Percentiles rank a stretch among this genome's conserved stretches.
phyloP scores from a whole-genome alignment of 92 coral and sea anemone genomes.

The Bergia puertoricense region DNA sequence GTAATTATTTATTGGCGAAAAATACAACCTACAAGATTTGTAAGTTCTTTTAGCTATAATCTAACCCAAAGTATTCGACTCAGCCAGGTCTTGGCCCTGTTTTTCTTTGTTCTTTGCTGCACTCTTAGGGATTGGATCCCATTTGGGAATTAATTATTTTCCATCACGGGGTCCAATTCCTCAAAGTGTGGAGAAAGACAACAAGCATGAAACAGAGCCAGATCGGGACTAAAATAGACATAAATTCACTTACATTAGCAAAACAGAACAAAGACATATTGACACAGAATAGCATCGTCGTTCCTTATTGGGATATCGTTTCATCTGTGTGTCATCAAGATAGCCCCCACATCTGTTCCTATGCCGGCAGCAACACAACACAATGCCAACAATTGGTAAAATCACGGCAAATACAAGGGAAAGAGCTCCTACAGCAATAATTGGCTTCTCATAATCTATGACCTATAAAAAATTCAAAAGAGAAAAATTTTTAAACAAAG shows the following conservation, averaged over 20 bases:
- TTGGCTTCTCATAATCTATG: conserved; percentile 72
- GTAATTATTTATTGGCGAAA: too few species aligned
- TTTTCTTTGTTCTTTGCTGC: too few species aligned
- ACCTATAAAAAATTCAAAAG: conserved; percentile 44
- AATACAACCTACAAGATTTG: too few species aligned
- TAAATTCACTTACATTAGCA: conserved; percentile 63
- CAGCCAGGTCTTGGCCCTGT: too few species aligned
- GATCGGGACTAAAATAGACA: neutral
- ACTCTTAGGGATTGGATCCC: too few species aligned
- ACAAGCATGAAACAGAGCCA: neutral
- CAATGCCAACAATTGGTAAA: conserved; percentile 70
- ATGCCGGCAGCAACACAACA: conserved; percentile 74
- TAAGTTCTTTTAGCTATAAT: too few species aligned
- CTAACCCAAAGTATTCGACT: too few species aligned
- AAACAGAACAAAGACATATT: conserved; percentile 60
- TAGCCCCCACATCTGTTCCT: conserved; percentile 68
- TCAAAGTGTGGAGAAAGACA: neutral
- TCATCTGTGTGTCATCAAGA: conserved; percentile 48
- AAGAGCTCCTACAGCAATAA: conserved; percentile 64
- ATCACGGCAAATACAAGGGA: conserved; percentile 66
- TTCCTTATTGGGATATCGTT: conserved; percentile 66
- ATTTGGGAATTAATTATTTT: neutral
- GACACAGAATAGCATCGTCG: conserved; percentile 61
- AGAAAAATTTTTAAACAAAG: neutral
- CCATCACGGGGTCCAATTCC: neutral